phyloP scores from a whole-genome alignment of 2,113 vertebrate genomes.

The Buteo buteo region DNA sequence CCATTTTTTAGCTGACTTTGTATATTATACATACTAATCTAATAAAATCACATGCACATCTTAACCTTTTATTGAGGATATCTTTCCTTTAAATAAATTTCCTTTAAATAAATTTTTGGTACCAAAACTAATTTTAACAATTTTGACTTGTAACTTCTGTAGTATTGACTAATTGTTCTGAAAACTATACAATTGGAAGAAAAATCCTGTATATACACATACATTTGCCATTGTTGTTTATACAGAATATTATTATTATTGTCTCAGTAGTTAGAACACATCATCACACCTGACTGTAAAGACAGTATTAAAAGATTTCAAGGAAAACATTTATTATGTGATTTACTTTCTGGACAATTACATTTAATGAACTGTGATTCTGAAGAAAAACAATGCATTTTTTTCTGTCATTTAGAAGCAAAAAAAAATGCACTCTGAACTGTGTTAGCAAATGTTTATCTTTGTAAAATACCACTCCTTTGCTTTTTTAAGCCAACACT shows the following conservation, averaged over 20 bases:
- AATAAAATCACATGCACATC: not conserved
- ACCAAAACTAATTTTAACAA: not conserved
- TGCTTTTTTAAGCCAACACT: not conserved
- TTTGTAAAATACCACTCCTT: not conserved
- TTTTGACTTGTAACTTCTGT: slow-evolving; percentile 6
- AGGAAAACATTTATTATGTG: not conserved
- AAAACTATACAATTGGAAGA: not conserved
- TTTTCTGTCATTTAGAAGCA: not conserved
- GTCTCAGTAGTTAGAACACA: not conserved
- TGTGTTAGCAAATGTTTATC: not conserved
- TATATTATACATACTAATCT: not conserved
- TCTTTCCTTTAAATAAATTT: not conserved
- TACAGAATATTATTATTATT: not conserved
- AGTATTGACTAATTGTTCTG: not conserved
- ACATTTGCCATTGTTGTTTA: not conserved
- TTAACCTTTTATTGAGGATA: not conserved
- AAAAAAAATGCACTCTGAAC: not conserved
- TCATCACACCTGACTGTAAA: not conserved
- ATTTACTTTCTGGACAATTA: not conserved
- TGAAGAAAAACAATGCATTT: not conserved
- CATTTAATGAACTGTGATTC: not conserved
- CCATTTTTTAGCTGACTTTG: not conserved
- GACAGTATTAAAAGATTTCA: not conserved
- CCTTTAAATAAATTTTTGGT: not conserved
- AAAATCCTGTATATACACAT: not conserved